Evolutionary conservation across 2,113 vertebrate species (phyloP), one percentile per base, ranked within the genome.

Genomic region (Pimephales promelas): DNA sequence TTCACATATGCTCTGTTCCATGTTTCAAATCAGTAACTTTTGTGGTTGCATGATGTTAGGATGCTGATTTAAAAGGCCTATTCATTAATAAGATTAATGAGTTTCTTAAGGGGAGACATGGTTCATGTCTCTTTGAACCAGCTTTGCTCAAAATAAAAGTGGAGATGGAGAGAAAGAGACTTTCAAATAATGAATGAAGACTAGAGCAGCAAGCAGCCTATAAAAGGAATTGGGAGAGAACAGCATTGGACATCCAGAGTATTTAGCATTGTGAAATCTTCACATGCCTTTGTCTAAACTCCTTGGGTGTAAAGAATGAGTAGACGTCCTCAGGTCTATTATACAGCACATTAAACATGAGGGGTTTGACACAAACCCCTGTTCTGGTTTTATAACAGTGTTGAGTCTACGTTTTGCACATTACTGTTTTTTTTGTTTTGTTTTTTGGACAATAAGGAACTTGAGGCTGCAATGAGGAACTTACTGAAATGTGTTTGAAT

Each of bases 221-320:
- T 93, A 92, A 92, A 93, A 93, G 92, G 92, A 91, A 92, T 86
- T 59, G 68, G 87, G 82, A 87, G 75, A 87, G 49, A 82, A 66
- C 76, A 73, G 84, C 83, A 68, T 54, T 84, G 77, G 78, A 84
- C 49, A 88, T 73, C 80, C 68, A 40, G 84, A 86, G 81, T 80
- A 85, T 83, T 54, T 80, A 64, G 49, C 80, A 81, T 84, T 86
- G 6, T 3, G 68, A 82, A 75, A 81, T 68, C 85, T 43, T 84
- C 87, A 84, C 89, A 91, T 92, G 90, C 76, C 68, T 87, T 90
- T 86, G 86, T 71, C 79, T 71, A 68, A 82, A 88, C 76, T 81
- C 89, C 85, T 84, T 88, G 83, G 89, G 87, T 89, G 89, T 85
- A 86, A 78, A 64, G 61, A 76, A 84, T 85, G 84, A 81, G n/a